phyloP scores from a whole-genome alignment of 2,888 invertebrate genomes.

The Ochropleura plecta region DNA sequence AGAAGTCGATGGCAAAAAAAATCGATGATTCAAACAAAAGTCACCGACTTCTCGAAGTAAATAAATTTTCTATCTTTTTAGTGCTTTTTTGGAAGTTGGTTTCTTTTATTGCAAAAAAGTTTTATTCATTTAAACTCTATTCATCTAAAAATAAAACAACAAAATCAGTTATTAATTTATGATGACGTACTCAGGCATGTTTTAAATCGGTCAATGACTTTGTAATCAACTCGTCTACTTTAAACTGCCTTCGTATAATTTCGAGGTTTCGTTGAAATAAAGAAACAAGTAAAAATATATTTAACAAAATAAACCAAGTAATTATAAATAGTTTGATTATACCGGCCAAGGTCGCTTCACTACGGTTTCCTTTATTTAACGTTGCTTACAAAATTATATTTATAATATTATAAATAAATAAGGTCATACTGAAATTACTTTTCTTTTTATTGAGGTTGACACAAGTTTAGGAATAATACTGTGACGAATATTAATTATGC shows the following conservation, averaged over 20 bases:
- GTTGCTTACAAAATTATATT: background rate
- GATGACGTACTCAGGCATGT: background rate
- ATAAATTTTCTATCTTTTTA: no score
- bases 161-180: background rate
- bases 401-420: background rate
- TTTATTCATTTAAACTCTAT: background rate
- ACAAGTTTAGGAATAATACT: no score
- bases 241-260: conserved; percentile 8
- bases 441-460: no score
- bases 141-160: background rate
- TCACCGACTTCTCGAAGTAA: no score
- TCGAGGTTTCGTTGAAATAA: conserved; percentile 5
- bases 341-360: conserved; percentile 4
- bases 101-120: no score
- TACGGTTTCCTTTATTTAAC: background rate
- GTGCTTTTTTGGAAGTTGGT: no score
- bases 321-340: conserved; percentile 8
- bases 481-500: no score
- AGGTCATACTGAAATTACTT: background rate
- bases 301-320: background rate
- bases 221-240: conserved; percentile 3
- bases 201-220: conserved; percentile 19
- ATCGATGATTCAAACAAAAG: no score
- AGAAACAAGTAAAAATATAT: background rate
- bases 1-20: no score